These are phyloP conservation scores for Machimus rusticus DNA, from an alignment of 2,888 invertebrate genomes.

Conservation along the genomic window DNA sequence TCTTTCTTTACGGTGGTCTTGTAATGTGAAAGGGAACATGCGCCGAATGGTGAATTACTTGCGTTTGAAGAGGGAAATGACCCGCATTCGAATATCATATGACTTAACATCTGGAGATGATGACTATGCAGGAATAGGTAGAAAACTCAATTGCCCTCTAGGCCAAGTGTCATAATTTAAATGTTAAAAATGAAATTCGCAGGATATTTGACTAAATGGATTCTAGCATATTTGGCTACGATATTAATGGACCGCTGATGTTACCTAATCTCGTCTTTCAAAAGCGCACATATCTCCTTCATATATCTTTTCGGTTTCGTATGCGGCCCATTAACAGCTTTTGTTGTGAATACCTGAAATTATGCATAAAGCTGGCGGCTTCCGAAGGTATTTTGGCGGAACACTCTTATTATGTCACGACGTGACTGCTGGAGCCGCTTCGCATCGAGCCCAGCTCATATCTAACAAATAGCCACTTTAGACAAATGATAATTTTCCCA, in stretches of 20 bases:
- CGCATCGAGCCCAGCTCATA: conserved; percentile 21
- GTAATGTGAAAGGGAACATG: neutral
- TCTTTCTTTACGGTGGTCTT: neutral
- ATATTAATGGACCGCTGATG: neutral
- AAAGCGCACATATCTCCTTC: neutral
- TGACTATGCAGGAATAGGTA: neutral
- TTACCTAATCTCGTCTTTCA: neutral
- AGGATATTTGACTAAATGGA: neutral
- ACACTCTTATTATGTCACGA: conserved; percentile 19
- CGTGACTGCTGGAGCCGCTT: conserved; percentile 22
- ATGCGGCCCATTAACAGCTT: neutral
- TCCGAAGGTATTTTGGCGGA: neutral
- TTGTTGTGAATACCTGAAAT: conserved; percentile 1
- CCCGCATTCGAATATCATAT: neutral
- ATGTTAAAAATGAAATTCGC: neutral
- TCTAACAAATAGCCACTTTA: conserved; percentile 8
- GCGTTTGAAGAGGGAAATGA: neutral
- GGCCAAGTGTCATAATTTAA: neutral
- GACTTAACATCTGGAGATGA: neutral
- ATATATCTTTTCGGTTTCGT: neutral
- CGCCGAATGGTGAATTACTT: neutral
- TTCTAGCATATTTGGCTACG: neutral
- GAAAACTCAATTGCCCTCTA: neutral
- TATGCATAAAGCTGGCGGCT: neutral
- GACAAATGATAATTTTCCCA: conserved; percentile 36